Evolutionary conservation across 2,113 vertebrate genomes (phyloP).

Genomic region (Rhinoptilus africanus): DNA sequence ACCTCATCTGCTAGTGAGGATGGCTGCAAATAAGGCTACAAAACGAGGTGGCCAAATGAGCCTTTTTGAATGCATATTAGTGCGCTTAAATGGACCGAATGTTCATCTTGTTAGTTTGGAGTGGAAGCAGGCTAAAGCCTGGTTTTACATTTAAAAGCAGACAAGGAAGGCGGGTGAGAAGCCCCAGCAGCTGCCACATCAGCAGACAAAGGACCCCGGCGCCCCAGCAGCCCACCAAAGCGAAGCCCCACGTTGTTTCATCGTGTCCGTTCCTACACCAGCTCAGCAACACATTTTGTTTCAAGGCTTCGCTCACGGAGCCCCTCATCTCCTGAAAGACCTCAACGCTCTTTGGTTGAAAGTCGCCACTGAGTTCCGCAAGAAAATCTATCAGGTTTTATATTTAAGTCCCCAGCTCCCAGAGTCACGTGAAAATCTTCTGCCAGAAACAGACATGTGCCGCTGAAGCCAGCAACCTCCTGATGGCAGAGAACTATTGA

Average conservation of each 20-base stretch:
- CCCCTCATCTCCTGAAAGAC: background rate
- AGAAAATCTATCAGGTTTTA: background rate
- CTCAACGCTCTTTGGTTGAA: background rate
- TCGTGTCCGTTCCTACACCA: background rate
- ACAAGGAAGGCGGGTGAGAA: background rate
- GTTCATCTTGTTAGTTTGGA: background rate
- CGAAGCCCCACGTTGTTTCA: background rate
- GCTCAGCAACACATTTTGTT: background rate
- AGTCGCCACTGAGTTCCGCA: background rate
- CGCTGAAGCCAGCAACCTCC: background rate
- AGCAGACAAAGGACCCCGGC: background rate
- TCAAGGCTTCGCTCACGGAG: background rate
- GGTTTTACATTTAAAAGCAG: slow-evolving; percentile 41
- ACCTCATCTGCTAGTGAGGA: background rate
- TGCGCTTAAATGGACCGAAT: background rate
- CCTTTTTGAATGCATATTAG: background rate
- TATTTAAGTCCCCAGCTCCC: background rate
- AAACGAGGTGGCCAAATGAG: background rate
- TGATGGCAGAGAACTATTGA: background rate
- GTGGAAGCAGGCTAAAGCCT: background rate
- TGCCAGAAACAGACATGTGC: background rate
- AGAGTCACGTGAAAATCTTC: background rate
- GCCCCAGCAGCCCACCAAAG: background rate
- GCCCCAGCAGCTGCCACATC: background rate
- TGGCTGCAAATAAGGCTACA: background rate